Evolutionary conservation across 1,140 invertebrate genomes (phyloP), one percentile per base, ranked within the genome.

Genomic region (Antheraea mylitta): DNA sequence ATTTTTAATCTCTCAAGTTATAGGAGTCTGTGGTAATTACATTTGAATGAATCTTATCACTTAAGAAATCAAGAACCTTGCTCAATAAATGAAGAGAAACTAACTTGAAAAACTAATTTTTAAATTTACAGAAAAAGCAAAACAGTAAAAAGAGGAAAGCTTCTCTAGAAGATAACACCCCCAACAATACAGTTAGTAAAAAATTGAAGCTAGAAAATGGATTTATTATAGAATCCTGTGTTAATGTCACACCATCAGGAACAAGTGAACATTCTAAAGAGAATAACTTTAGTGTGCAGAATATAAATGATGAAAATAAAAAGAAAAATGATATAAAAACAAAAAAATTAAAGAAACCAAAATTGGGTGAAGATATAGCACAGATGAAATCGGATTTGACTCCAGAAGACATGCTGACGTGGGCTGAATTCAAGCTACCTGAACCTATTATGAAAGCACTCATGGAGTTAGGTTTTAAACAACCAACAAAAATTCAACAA

Each of bases 401-500:
- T 18, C 75, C 85, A 5, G 85, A 92, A 72, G 92, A 95, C 78
- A 93, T 95, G 87, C 79, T 94, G 73, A 93, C 94, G 0, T 99
- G 98, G 98, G 93, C 94, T 58, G 90, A 93, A 86, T 83, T 94
- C 94, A 87, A 96, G 89, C 90, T 95, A 95, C 96, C 96, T 0
- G 85, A 94, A 0, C 76, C 93, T 18, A 94, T 99, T 72, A 81
- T 98, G 36, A 94, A 94, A 83, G 96, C 96, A 5, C 87, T 99
- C 10, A 86, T 93, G 16, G 96, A 97, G 69, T 93, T 96, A 74
- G 94, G 95, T 0, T 99, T 99, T 91, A 92, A 89, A 58, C 87
- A 93, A 13, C 98, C 98, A 0, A 99, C 98, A 3, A 93, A 95
- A 76, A 99, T 99, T 82, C 95, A 97, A 89, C 87, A 94, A 36